phyloP scores from a whole-genome alignment of 2,113 vertebrate species.

The Chunga burmeisteri region DNA sequence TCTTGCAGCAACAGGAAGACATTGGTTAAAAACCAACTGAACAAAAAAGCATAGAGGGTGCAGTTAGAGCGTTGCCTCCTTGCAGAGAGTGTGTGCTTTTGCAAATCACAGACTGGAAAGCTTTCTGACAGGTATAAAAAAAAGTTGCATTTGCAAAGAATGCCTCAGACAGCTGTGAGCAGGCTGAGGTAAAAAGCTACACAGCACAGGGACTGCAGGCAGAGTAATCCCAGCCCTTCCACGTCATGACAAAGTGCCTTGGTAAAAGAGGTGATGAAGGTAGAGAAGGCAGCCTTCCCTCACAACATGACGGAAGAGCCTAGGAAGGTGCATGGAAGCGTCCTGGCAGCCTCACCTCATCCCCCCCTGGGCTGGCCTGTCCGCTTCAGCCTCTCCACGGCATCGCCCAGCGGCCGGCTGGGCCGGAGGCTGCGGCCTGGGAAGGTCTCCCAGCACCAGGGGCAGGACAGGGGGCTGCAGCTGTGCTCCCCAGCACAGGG shows the following conservation, averaged over 20 bases:
- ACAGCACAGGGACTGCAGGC: neutral
- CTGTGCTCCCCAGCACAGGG: neutral
- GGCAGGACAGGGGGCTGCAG: neutral
- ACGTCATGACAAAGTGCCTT: neutral
- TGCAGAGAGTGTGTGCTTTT: neutral
- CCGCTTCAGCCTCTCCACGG: neutral
- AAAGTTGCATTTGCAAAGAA: too few relatives aligned
- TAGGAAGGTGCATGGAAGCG: neutral
- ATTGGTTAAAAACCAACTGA: neutral
- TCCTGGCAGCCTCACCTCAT: neutral
- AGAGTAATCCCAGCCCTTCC: neutral
- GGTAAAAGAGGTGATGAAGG: too few relatives aligned
- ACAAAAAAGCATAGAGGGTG: too few relatives aligned
- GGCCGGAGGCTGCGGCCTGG: neutral
- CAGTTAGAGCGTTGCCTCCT: neutral
- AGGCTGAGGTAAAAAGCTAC: fast-evolving
- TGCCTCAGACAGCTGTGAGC: too few relatives aligned
- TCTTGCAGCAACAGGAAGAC: neutral
- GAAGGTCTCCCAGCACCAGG: neutral
- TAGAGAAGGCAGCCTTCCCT: neutral
- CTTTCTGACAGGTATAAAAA: too few relatives aligned
- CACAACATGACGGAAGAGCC: neutral
- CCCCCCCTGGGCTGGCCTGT: too few relatives aligned
- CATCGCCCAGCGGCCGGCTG: neutral
- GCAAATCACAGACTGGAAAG: neutral